Evolutionary conservation across 2,797 vertebrate genomes (phyloP), one percentile per base, ranked within the genome.

Genomic region (Mus spretus): DNA sequence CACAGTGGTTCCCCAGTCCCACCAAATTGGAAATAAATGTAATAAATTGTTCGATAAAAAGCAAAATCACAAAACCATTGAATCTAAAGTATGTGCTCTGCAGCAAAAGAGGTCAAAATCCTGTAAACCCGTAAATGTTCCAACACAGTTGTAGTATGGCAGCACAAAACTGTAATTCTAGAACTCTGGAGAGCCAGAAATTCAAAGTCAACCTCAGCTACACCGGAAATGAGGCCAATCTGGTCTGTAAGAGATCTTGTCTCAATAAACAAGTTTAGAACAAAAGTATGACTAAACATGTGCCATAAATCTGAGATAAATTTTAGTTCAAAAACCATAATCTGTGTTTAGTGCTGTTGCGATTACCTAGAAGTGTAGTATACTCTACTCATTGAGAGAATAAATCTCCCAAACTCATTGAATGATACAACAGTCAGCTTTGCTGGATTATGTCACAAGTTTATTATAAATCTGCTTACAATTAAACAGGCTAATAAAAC

Each of bases 301-400:
- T 40, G 28, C 12, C 47, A 75, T 80, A 78, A 88, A 91, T 78
- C 65, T n/a, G 22, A 83, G 84, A 61, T 82, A 78, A 94, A 94
- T 61, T 28, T 94, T 90, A 90, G 72, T 75, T 89, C 55, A 90
- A 79, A 86, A 28, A 19, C 80, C 4, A 77, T 1, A 8, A 59
- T 34, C 22, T 74, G 65, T 82, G 37, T 57, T 77, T 28, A 67
- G 26, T 59, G 82, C 17, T 72, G 7, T 93, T 12, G 77, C n/a
- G 82, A 57, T 26, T 72, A 94, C 55, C 78, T 83, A 83, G 5
- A 50, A 24, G 37, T 57, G 7, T 55, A 13, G 82, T 44, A 70
- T 22, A 77, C 26, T 90, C 57, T 40, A 90, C 26, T 44, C 24
- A 28, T 17, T 82, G 24, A 82, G 26, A 82, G 19, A 75, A 82